These are phyloP conservation scores for Brachyalestes nurse DNA, from an alignment of 2,797 vertebrate species.

Conservation along the genomic window DNA sequence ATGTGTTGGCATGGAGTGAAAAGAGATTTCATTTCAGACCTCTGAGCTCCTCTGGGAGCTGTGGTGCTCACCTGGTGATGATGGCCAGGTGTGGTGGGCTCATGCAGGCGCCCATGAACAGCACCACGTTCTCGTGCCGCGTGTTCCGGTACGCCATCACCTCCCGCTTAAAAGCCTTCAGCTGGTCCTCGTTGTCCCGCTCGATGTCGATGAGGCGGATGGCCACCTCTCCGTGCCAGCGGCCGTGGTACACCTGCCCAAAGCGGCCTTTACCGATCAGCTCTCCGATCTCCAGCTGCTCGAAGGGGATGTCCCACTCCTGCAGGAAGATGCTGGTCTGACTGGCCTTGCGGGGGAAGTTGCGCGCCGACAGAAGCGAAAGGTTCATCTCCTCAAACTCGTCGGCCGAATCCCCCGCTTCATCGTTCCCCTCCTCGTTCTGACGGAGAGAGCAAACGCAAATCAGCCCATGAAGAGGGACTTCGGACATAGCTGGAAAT, in stretches of 20 bases:
- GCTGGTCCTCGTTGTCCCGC: constrained; percentile 95
- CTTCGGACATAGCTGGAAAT: not conserved
- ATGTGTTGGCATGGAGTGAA: too few relatives aligned
- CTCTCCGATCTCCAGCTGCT: constrained; percentile 96
- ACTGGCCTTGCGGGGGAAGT: constrained; percentile 95
- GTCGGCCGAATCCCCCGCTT: constrained; percentile 89
- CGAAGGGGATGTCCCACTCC: constrained; percentile 99
- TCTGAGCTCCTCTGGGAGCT: too few relatives aligned
- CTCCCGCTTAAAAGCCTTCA: constrained; percentile 97
- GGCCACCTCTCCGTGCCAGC: constrained; percentile 98
- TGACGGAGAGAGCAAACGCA: not conserved
- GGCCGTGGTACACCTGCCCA: constrained; percentile 94
- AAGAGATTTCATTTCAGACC: too few relatives aligned
- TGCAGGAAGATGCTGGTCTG: constrained; percentile 99
- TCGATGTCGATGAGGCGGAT: constrained; percentile 97
- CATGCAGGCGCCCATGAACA: constrained; percentile 99
- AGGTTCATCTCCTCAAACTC: constrained; percentile 99
- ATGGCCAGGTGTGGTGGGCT: constrained; percentile 97
- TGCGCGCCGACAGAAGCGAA: constrained; percentile 92
- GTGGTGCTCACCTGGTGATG: constrained; percentile 90
- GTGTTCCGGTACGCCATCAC: constrained; percentile 99
- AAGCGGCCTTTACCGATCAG: constrained; percentile 98
- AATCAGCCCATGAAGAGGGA: not conserved
- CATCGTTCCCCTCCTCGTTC: constrained; percentile 91
- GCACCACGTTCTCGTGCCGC: constrained; percentile 96